phyloP scores from a whole-genome alignment of 2,888 invertebrate genomes.

The Linyphia triangularis region DNA sequence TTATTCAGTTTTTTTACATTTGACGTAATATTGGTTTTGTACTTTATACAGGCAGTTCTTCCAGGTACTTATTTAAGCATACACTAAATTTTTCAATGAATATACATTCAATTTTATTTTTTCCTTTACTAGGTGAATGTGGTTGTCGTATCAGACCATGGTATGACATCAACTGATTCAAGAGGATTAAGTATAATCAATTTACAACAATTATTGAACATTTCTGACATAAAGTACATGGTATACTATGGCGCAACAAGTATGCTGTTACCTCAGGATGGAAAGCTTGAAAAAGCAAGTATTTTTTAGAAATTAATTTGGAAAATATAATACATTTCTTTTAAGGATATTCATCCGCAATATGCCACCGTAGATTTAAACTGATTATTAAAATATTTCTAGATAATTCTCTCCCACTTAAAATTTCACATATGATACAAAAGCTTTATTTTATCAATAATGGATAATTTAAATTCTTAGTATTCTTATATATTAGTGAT shows the following conservation, averaged over 20 bases:
- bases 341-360: too few relatives aligned
- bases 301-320: too few relatives aligned
- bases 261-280: slow-evolving; percentile 74
- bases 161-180: slow-evolving; percentile 79
- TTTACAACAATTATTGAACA: slow-evolving; percentile 78
- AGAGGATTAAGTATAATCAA: slow-evolving; percentile 77
- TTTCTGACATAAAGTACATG: slow-evolving; percentile 70
- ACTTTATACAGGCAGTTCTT: background rate
- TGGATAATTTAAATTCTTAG: too few relatives aligned
- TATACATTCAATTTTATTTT: background rate
- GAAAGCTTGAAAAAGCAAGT: slow-evolving; percentile 72
- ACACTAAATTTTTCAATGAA: background rate
- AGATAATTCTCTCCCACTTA: too few relatives aligned
- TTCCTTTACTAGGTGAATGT: slow-evolving; percentile 78
- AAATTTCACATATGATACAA: too few relatives aligned
- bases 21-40: too few relatives aligned
- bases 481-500: too few relatives aligned
- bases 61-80: background rate
- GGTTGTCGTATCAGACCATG: slow-evolving; percentile 80
- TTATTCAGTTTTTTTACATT: too few relatives aligned
- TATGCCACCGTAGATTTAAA: too few relatives aligned
- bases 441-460: too few relatives aligned
- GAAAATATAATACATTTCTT: too few relatives aligned
- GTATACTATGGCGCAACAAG: slow-evolving; percentile 75
- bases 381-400: too few relatives aligned